These are phyloP conservation scores for Sapayoa aenigma DNA, from an alignment of 2,113 vertebrate species.

Conservation along the genomic window DNA sequence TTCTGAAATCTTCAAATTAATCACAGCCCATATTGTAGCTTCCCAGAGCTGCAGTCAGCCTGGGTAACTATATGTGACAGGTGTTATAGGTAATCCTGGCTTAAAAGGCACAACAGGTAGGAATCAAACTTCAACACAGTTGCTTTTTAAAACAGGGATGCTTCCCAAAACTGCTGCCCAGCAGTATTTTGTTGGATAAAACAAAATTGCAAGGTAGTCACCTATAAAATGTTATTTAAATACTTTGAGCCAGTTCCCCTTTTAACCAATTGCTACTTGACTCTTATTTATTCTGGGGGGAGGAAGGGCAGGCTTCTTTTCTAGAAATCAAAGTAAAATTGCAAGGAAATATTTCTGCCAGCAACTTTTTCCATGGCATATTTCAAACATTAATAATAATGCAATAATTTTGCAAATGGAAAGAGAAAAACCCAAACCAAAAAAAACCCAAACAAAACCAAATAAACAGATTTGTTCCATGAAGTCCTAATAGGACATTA, in stretches of 20 bases:
- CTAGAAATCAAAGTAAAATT: background rate
- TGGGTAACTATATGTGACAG: slow-evolving; percentile 23
- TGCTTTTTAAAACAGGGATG: slow-evolving; percentile 12
- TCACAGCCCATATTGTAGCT: slow-evolving; percentile 51
- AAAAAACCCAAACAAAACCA: background rate
- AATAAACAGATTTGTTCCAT: background rate
- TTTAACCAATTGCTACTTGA: background rate
- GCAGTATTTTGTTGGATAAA: background rate
- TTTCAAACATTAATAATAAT: background rate
- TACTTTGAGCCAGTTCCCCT: background rate
- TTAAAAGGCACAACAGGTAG: slow-evolving; percentile 65
- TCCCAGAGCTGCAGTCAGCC: slow-evolving; percentile 45
- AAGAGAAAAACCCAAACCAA: background rate
- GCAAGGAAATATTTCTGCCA: background rate
- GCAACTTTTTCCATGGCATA: fast-evolving
- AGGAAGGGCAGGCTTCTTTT: background rate
- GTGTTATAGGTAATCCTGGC: slow-evolving; percentile 47
- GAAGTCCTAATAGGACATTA: background rate
- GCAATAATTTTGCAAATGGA: no score
- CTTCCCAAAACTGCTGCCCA: background rate
- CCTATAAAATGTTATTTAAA: background rate
- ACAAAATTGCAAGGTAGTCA: background rate
- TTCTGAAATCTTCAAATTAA: slow-evolving; percentile 71
- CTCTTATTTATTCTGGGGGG: background rate
- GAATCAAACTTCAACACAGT: slow-evolving; percentile 2